Evolutionary conservation across 2,113 vertebrate species (phyloP), one percentile per base, ranked within the genome.

Genomic region (Pampusana beccarii): DNA sequence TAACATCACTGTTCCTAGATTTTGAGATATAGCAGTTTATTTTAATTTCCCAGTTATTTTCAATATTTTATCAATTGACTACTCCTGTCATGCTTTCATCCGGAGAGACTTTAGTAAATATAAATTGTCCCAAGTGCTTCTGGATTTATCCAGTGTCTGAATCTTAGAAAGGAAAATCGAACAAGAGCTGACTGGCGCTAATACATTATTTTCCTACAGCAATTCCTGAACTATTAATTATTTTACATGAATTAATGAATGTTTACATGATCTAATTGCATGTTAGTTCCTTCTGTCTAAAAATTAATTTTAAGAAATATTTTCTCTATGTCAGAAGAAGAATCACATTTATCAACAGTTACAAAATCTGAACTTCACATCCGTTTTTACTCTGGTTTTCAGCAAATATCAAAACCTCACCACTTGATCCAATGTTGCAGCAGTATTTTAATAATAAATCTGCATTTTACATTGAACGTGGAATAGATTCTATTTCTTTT

Each of bases 291-390:
- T 83, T 62, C 58, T 29, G 3, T 74, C 44, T 94, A 62, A 71
- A 88, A 89, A 92, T 62, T 57, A 81, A 81, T 92, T 86, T 79
- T 77, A 79, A 75, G 62, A 92, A 87, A 24, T 74, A 82, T 20
- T 72, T 92, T 80, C 23, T 70, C 12, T 54, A 9, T 38, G 13
- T 73, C 33, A 29, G 38, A 81, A 84, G 44, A 83, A 77, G 23
- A 80, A 66, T 28, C 9, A 66, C 6, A 50, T 72, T 79, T 89
- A 56, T 71, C 44, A 62, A 58, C 18, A 75, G 33, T n/a, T 82
- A 61, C 9, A 56, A 95, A 92, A 69, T 56, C 12, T 73, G 58
- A 83, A 79, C 42, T 50, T 71, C 34, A 51, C 12, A 28, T 48
- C 20, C 4, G 26, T 50, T 90, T 87, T 85, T 61, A 66, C 11